phyloP scores from a whole-genome alignment of 1,140 invertebrate genomes.

The Riptortus pedestris region DNA sequence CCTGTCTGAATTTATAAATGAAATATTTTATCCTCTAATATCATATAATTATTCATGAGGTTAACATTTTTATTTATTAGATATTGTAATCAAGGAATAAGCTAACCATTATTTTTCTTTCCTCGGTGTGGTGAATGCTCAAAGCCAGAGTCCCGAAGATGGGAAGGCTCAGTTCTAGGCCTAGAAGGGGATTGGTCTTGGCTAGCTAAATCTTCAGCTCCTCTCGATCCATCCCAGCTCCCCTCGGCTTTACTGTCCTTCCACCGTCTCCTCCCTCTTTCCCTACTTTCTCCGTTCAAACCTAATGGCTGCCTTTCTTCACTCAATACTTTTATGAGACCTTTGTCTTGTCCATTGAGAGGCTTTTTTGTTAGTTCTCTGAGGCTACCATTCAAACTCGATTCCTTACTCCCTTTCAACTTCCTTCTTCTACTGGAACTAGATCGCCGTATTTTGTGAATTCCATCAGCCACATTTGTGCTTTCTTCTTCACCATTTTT shows the following conservation, averaged over 20 bases:
- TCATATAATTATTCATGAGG: too few relatives aligned
- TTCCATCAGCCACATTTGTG: too few relatives aligned
- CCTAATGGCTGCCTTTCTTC: not conserved
- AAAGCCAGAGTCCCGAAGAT: slow-evolving; percentile 30
- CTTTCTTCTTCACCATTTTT: too few relatives aligned
- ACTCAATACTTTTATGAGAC: slow-evolving; percentile 6
- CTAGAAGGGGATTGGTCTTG: slow-evolving; percentile 1
- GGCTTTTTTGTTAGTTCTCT: too few relatives aligned
- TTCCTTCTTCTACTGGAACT: too few relatives aligned
- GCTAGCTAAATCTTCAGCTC: slow-evolving; percentile 13
- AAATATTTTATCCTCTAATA: too few relatives aligned
- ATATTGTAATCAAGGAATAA: too few relatives aligned
- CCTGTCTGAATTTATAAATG: too few relatives aligned
- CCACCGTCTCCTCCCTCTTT: slow-evolving; percentile 17
- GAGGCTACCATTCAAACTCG: too few relatives aligned
- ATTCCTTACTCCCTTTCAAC: too few relatives aligned
- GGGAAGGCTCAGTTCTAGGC: slow-evolving; percentile 11
- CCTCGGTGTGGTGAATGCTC: slow-evolving; percentile 24
- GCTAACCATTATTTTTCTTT: not conserved
- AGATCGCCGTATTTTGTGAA: too few relatives aligned
- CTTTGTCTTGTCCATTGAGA: not conserved
- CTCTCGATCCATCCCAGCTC: slow-evolving; percentile 16
- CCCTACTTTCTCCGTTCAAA: not conserved
- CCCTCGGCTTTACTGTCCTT: slow-evolving; percentile 9
- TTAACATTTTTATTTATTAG: too few relatives aligned